Evolutionary conservation across 1,140 invertebrate genomes (phyloP).

Genomic region (honey bee (Apis mellifera)): DNA sequence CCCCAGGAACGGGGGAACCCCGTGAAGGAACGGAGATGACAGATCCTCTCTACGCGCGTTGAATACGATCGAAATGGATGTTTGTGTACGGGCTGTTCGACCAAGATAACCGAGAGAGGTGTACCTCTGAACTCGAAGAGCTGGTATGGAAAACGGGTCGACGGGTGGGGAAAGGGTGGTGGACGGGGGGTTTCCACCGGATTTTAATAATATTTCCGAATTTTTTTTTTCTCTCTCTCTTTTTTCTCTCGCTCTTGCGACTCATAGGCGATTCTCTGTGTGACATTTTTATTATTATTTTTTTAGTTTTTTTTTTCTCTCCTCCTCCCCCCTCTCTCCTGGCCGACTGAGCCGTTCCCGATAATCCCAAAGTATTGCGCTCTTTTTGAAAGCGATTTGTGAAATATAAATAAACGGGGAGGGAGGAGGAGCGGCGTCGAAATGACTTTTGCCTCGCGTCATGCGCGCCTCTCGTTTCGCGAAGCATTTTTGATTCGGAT

Average conservation of each 20-base stretch:
- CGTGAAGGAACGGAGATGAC: neutral
- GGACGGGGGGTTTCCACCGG: conserved; percentile 50
- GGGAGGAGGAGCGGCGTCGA: conserved; percentile 39
- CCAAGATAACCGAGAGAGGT: conserved; percentile 65
- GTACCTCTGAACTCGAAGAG: neutral
- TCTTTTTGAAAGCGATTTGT: conserved; percentile 73
- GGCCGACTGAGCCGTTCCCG: conserved; percentile 25
- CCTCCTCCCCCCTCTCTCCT: too few relatives aligned
- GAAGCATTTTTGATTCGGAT: conserved; percentile 27
- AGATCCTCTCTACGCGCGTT: neutral
- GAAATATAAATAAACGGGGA: conserved; percentile 73
- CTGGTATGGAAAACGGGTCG: neutral
- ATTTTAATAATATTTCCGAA: conserved; percentile 72
- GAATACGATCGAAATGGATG: neutral
- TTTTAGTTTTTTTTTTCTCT: conserved; percentile 8
- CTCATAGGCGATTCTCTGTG: conserved; percentile 66
- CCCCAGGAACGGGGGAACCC: neutral
- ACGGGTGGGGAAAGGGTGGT: neutral
- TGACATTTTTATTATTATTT: conserved; percentile 60
- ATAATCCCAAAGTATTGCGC: conserved; percentile 74
- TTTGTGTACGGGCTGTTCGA: conserved; percentile 64
- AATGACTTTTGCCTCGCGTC: conserved; percentile 69
- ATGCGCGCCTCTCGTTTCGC: conserved; percentile 14
- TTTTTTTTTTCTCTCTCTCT: conserved; percentile 57
- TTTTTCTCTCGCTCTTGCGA: neutral